These are phyloP conservation scores for Liopterus haemorrhoidalis DNA, from an alignment of 2,888 invertebrate genomes.

Conservation along the genomic window DNA sequence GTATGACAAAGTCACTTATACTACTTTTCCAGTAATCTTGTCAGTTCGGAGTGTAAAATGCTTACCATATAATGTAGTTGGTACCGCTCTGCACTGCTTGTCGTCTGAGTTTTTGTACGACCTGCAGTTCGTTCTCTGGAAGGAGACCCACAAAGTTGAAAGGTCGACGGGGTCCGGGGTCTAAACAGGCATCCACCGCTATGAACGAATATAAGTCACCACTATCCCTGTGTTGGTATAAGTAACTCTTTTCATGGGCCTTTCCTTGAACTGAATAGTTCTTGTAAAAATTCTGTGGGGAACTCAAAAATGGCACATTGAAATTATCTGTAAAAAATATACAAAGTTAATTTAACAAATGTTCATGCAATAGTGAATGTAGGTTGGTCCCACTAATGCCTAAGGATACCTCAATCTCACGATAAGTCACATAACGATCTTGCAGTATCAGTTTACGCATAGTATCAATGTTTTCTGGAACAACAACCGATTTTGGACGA, in stretches of 20 bases:
- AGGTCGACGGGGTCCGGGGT: conserved; percentile 79
- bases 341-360: no score
- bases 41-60: no score
- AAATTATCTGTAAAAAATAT: conserved; percentile 70
- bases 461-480: no score
- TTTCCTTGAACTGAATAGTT: conserved; percentile 76
- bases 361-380: no score
- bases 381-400: no score
- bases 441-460: no score
- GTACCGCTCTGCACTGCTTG: conserved; percentile 49
- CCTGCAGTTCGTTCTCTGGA: conserved; percentile 52
- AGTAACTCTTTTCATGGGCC: conserved; percentile 65
- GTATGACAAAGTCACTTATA: no score
- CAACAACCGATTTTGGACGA: no score
- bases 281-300: conserved; percentile 67
- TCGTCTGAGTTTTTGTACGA: conserved; percentile 52
- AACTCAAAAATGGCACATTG: conserved; percentile 64
- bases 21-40: no score
- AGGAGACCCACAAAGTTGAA: conserved; percentile 85
- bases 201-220: conserved; percentile 70
- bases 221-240: conserved; percentile 55
- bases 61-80: conserved; percentile 59
- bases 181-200: conserved; percentile 79
- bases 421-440: no score
- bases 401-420: no score